A percentile compares a stretch with the other conserved stretches of the same genome.
Conservation (phyloP, 2,888 invertebrate species). For the Encarsia formosa region DNA sequence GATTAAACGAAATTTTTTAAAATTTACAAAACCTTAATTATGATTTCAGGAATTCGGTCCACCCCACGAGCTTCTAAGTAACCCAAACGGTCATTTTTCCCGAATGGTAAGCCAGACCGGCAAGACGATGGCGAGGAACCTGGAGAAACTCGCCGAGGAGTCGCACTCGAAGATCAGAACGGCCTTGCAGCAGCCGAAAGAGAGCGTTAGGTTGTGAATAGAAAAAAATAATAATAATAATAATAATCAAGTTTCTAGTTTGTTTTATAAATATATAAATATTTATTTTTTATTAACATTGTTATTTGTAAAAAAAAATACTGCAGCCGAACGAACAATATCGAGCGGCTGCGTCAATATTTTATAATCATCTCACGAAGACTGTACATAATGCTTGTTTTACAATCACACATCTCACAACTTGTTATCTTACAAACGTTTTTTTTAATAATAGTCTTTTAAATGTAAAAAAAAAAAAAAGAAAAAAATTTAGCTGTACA, state of each 20-base stretch:
- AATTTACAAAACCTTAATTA: too few species aligned
- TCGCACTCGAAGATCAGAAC: background rate
- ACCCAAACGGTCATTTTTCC: conserved; percentile 58
- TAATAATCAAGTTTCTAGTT: background rate
- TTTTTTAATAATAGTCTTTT: too few species aligned
- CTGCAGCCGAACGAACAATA: background rate
- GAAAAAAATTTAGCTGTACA: too few species aligned
- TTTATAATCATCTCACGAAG: conserved; percentile 13
- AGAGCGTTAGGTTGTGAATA: conserved; percentile 13
- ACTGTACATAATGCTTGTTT: conserved; percentile 18
- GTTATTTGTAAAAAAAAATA: conserved; percentile 1
- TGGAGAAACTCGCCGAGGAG: conserved; percentile 51
- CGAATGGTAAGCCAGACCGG: conserved; percentile 72
- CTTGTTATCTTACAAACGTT: too few species aligned
- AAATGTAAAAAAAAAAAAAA: too few species aligned
- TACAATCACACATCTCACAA: too few species aligned
- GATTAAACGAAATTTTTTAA: too few species aligned
- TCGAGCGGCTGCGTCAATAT: conserved; percentile 2
- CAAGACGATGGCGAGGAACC: conserved; percentile 54
- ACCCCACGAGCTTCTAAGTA: conserved; percentile 63
- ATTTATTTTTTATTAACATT: conserved; percentile 5
- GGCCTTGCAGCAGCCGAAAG: too few species aligned
- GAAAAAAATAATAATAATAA: too few species aligned
- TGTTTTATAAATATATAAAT: conserved; percentile 12
- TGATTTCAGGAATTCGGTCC: conserved; percentile 62